Percentiles rank a stretch among this genome's conserved stretches.
Conservation (phyloP, 1,140 invertebrate genomes). For the Sitobion miscanthi region DNA sequence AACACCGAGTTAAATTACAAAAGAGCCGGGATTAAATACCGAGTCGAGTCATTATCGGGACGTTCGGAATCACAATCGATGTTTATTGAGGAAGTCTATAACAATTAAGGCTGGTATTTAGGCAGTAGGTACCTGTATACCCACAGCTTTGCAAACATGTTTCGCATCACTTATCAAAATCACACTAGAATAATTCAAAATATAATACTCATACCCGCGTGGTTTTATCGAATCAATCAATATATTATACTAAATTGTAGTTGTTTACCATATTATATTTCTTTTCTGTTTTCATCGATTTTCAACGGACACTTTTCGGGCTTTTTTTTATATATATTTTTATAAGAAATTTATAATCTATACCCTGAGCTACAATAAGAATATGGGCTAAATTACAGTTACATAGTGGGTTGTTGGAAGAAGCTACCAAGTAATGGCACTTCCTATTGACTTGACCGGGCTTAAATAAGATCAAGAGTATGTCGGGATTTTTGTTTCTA, state of each 20-base stretch:
- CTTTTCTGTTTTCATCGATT: background rate
- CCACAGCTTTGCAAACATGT: background rate
- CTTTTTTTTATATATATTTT: background rate
- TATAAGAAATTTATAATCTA: no score
- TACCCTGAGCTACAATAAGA: no score
- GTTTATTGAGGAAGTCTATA: background rate
- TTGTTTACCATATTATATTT: no score
- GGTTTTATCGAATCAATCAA: background rate
- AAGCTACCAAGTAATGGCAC: no score
- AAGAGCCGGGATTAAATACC: background rate
- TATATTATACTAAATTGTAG: background rate
- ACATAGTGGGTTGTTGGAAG: no score
- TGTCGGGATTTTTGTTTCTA: background rate
- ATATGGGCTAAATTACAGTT: no score
- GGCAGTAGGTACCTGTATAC: background rate
- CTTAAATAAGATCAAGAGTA: background rate
- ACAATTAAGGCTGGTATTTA: background rate
- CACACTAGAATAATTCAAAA: background rate
- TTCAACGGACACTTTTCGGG: background rate
- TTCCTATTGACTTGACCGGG: no score
- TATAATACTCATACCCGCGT: background rate
- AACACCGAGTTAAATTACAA: slow-evolving; percentile 4
- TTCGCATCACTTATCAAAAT: background rate
- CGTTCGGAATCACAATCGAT: background rate
- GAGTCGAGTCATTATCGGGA: background rate